Conservation (phyloP, 2,113 vertebrate genomes). For the Podocnemis expansa region DNA sequence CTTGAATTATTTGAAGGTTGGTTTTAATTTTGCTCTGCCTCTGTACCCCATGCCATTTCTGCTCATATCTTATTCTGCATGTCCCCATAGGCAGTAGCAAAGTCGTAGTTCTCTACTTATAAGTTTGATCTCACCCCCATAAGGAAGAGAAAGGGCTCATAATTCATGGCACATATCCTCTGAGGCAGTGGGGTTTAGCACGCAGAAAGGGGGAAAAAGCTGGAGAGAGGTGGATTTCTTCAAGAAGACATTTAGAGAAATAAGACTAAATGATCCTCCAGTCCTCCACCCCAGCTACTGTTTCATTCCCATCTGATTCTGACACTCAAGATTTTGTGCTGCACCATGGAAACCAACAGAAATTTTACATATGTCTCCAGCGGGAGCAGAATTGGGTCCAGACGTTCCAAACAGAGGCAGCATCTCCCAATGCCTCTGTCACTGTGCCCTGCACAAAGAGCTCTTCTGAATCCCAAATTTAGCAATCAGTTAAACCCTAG, state of each 20-base stretch:
- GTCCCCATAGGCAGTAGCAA: background rate
- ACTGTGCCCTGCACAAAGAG: background rate
- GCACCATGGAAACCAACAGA: background rate
- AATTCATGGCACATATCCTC: slow-evolving; percentile 18
- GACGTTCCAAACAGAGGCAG: background rate
- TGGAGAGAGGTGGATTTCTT: background rate
- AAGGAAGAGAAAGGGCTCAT: background rate
- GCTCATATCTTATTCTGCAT: fast-evolving
- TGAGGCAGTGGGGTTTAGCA: background rate
- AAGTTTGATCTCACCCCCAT: slow-evolving; percentile 50
- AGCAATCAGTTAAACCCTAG: background rate
- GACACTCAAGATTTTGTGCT: background rate
- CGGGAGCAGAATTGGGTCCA: background rate
- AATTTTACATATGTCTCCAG: background rate
- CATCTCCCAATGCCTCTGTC: background rate
- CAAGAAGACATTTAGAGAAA: background rate
- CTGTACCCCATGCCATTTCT: background rate
- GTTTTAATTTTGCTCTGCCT: background rate
- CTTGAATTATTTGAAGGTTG: background rate
- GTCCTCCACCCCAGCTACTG: slow-evolving; percentile 8
- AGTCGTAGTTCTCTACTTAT: background rate
- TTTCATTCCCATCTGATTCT: background rate
- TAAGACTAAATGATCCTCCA: slow-evolving; percentile 49
- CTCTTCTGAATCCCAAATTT: background rate
- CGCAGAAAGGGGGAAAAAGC: background rate